Evolutionary conservation across 2,113 vertebrate genomes (phyloP).

Genomic region (Turdus rufiventris): DNA sequence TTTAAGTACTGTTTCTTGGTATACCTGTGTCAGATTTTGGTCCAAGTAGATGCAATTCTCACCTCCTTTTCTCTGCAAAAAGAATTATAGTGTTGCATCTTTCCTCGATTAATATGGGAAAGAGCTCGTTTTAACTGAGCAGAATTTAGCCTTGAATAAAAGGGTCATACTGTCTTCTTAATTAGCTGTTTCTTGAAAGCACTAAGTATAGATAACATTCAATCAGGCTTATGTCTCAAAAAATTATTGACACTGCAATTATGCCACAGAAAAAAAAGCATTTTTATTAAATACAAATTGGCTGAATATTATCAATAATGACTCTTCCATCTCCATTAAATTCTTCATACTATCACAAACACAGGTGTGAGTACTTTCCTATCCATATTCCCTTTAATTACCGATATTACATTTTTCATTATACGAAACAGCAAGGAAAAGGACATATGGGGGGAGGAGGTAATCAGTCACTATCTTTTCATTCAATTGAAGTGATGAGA

Average conservation of each 20-base stretch:
- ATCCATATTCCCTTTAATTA: constrained; percentile 3
- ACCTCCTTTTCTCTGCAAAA: neutral
- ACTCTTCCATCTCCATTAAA: neutral
- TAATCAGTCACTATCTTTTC: neutral
- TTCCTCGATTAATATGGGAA: neutral
- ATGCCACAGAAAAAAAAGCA: neutral
- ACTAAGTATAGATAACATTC: neutral
- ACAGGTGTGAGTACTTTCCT: neutral
- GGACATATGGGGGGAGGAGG: rapidly evolving
- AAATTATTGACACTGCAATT: neutral
- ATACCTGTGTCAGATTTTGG: neutral
- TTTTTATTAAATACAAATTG: constrained; percentile 32
- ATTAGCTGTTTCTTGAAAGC: neutral
- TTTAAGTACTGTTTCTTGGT: neutral
- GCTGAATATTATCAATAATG: constrained; percentile 5
- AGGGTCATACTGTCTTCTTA: neutral
- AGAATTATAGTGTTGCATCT: neutral
- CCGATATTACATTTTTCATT: neutral
- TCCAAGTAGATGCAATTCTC: neutral
- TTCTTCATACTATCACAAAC: neutral
- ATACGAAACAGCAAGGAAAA: neutral
- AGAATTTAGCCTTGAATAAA: neutral
- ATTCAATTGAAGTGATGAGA: neutral
- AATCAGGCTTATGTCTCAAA: neutral
- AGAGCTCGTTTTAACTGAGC: neutral